Conservation (phyloP, 1,140 invertebrate genomes). For the Bombus waltoni region DNA sequence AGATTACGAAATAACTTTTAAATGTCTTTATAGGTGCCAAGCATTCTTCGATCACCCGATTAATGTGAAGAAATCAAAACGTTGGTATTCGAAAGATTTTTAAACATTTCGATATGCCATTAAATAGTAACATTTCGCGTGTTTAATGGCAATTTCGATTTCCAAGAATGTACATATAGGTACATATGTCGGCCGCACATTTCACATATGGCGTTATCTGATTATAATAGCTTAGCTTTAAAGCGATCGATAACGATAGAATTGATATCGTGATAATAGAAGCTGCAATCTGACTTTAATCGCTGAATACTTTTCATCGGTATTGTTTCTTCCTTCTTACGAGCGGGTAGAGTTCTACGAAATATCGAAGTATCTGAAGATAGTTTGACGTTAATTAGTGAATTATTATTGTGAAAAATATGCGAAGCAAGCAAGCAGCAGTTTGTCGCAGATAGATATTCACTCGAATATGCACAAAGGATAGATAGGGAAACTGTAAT, state of each 20-base stretch:
- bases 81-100: background rate
- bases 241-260: background rate
- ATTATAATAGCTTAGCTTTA: constrained; percentile 1
- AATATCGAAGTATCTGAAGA: background rate
- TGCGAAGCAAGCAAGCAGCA: background rate
- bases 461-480: background rate
- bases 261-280: background rate
- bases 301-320: background rate
- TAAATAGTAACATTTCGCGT: background rate
- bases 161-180: background rate
- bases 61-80: background rate
- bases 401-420: constrained; percentile 8
- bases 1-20: background rate
- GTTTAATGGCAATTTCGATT: background rate
- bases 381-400: constrained; percentile 4
- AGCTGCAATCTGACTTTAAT: background rate
- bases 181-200: no score
- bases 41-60: background rate
- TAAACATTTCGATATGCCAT: background rate
- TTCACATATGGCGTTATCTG: background rate
- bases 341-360: background rate
- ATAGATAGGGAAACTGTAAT: background rate
- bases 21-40: background rate
- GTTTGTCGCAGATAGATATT: background rate
- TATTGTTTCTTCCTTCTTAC: constrained; percentile 7